phyloP scores from a whole-genome alignment of 2,797 vertebrate species.

The Monodelphis domestica region DNA sequence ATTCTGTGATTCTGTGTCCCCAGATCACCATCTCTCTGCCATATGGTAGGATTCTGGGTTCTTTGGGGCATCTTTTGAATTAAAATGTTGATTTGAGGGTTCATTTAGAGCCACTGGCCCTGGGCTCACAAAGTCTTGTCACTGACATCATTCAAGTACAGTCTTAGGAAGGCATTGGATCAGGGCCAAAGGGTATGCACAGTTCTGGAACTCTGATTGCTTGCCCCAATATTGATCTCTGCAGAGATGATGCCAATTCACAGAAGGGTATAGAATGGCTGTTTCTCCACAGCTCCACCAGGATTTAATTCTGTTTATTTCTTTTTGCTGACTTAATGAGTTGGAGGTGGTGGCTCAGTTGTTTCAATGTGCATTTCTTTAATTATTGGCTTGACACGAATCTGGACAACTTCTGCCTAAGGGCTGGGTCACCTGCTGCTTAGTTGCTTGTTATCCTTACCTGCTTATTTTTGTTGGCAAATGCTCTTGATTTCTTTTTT shows the following conservation, averaged over 20 bases:
- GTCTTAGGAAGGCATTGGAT: background rate
- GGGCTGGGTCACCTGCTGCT: background rate
- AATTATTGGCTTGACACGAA: background rate
- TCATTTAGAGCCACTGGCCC: background rate
- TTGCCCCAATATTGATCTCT: background rate
- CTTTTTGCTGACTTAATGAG: background rate
- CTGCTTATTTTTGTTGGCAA: background rate
- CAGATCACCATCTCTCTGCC: background rate
- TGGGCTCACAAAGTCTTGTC: background rate
- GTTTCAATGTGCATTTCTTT: background rate
- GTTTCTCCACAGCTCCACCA: background rate
- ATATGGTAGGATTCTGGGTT: background rate
- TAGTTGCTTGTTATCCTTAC: background rate
- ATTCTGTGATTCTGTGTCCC: background rate
- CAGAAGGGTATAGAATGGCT: background rate
- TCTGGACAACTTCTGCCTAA: background rate
- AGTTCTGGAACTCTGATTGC: background rate
- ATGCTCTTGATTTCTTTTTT: background rate
- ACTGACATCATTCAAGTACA: background rate
- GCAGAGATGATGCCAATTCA: background rate
- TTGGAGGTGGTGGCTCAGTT: background rate
- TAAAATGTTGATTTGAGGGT: background rate
- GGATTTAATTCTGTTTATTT: background rate
- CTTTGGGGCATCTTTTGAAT: background rate
- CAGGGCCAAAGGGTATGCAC: background rate